These are phyloP conservation scores for Lasioglossum zephyrum DNA, from an alignment of 2,888 invertebrate genomes.

Conservation along the genomic window DNA sequence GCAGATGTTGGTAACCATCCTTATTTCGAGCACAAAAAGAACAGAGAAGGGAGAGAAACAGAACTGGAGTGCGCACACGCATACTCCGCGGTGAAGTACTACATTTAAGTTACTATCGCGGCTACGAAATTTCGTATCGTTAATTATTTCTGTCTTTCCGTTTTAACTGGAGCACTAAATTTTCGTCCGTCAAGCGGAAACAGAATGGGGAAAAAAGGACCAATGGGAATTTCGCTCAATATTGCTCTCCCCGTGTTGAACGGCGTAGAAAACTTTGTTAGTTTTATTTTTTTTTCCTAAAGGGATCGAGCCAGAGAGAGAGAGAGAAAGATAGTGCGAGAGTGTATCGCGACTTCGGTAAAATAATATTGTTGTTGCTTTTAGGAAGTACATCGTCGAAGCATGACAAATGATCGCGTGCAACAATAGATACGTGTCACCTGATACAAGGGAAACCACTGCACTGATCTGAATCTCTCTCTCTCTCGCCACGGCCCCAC, in stretches of 20 bases:
- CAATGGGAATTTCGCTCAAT: constrained; percentile 49
- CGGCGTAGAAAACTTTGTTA: constrained; percentile 55
- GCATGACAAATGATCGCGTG: constrained; percentile 65
- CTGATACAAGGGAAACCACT: constrained; percentile 60
- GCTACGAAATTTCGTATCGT: constrained; percentile 33
- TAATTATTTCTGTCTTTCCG: constrained; percentile 37
- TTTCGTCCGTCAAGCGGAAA: constrained; percentile 28
- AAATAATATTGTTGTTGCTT: constrained; percentile 70
- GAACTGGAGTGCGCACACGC: background rate
- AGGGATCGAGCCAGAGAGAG: background rate
- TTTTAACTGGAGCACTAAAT: constrained; percentile 46
- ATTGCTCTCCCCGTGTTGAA: constrained; percentile 55
- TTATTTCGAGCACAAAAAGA: background rate
- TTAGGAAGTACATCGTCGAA: constrained; percentile 58
- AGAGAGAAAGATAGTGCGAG: background rate
- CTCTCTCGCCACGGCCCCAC: constrained; percentile 17
- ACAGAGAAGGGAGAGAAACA: background rate
- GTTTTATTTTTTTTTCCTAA: background rate
- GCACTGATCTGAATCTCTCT: constrained; percentile 50
- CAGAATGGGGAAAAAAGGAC: background rate
- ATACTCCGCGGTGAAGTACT: background rate
- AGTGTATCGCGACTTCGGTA: constrained; percentile 45
- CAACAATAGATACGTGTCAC: constrained; percentile 64
- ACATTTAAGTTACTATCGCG: constrained; percentile 24
- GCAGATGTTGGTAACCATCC: constrained; percentile 11